Evolutionary conservation across 2,888 invertebrate genomes (phyloP).

Genomic region (Sarcophaga subvicina): DNA sequence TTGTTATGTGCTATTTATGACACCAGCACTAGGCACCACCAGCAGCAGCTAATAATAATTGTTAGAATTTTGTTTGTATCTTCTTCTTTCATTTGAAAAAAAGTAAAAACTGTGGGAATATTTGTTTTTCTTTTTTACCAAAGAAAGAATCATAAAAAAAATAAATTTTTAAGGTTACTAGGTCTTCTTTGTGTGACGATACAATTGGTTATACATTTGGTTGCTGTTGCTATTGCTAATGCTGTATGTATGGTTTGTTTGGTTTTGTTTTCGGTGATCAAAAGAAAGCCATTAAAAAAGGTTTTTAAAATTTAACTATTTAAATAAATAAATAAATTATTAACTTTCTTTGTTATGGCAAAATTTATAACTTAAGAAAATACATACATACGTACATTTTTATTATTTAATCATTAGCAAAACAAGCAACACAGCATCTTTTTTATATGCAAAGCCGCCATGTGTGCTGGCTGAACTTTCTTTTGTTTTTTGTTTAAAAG

Average conservation of each 20-base stretch:
- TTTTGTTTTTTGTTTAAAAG: conserved; percentile 30
- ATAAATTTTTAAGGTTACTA: conserved; percentile 3
- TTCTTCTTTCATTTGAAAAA: background rate
- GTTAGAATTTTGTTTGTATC: background rate
- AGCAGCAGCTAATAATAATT: background rate
- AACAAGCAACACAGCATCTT: background rate
- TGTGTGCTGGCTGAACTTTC: conserved; percentile 31
- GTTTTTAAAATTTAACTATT: background rate
- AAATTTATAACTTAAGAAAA: background rate
- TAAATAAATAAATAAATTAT: conserved; percentile 14
- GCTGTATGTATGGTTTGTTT: background rate
- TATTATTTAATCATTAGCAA: conserved; percentile 33
- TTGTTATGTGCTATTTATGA: conserved; percentile 2
- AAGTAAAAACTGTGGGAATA: background rate
- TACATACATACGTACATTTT: background rate
- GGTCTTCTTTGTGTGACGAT: background rate
- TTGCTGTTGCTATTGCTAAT: background rate
- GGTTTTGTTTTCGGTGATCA: background rate
- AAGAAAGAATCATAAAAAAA: background rate
- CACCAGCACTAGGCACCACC: background rate
- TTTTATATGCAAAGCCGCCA: background rate
- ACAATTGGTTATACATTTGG: too few relatives aligned
- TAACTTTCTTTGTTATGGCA: conserved; percentile 35
- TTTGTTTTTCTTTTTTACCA: background rate
- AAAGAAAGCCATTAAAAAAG: conserved; percentile 1